Evolutionary conservation across 2,888 invertebrate genomes (phyloP).

Genomic region (Conops quadrifasciatus): DNA sequence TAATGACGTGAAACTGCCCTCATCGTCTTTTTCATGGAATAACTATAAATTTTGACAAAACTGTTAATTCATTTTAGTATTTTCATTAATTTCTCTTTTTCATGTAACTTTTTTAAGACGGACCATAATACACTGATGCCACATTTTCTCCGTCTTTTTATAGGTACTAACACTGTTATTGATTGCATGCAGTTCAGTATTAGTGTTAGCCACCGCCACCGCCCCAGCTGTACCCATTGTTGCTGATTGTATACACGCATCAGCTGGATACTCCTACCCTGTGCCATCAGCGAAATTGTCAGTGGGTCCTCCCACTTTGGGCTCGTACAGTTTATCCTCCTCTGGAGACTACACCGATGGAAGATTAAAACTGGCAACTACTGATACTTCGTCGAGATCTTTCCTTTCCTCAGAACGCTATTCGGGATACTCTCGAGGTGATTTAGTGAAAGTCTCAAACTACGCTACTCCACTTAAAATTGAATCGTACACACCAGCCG

Average conservation of each 20-base stretch:
- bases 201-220: slow-evolving; percentile 54
- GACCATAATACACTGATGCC: too few species aligned
- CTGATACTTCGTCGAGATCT: slow-evolving; percentile 55
- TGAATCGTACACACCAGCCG: slow-evolving; percentile 54
- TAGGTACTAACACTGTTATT: slow-evolving; percentile 50
- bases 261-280: slow-evolving; percentile 68
- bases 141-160: slow-evolving; percentile 35
- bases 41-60: too few species aligned
- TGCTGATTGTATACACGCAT: slow-evolving; percentile 58
- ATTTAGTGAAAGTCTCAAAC: slow-evolving; percentile 50
- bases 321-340: slow-evolving; percentile 55
- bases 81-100: too few species aligned
- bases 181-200: slow-evolving; percentile 54
- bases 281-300: slow-evolving; percentile 69
- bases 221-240: slow-evolving; percentile 50
- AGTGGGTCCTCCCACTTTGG: slow-evolving; percentile 58
- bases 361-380: slow-evolving; percentile 62
- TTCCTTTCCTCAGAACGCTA: slow-evolving; percentile 58
- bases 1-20: too few species aligned
- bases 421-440: slow-evolving; percentile 51
- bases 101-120: too few species aligned
- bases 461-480: slow-evolving; percentile 54
- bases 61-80: too few species aligned
- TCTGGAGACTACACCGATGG: slow-evolving; percentile 58
- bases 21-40: too few species aligned